Evolutionary conservation across 1,140 invertebrate species (phyloP), one percentile per base, ranked within the genome.

Genomic region (Acromyrmex heyeri): DNA sequence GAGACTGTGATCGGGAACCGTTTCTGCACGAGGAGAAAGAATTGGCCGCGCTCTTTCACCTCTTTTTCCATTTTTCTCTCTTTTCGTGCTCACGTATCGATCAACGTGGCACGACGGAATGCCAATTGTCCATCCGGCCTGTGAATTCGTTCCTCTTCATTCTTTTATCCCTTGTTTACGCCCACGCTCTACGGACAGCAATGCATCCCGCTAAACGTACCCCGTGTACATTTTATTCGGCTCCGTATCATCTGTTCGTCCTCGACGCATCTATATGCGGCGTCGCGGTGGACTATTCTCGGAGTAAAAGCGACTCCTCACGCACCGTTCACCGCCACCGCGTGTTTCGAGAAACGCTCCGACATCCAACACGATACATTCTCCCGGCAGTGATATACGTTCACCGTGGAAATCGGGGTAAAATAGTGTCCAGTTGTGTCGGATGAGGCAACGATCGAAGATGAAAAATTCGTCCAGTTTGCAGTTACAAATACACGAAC

Each of bases 231-330:
- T 89, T 93, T 92, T 88, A 88, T 89, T 69, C 70, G 89, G 75
- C 73, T 77, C 76, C 67, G 75, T 88, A 70, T 88, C 86, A 87
- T 89, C 89, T 92, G 91, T 91, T 92, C 92, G 87, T 86, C 89
- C 81, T 88, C 83, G 62, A 85, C 70, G 87, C 70, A 88, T 90
- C 78, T 89, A 91, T 90, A 88, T 86, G 73, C 77, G 67, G 77
- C 77, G 61, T 86, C 87, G 73, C 85, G 65, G 85, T 79, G 55
- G 75, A 92, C 92, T 93, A 93, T 93, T 93, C 90, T 92, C 82
- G 91, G 91, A 88, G 70, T 86, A 62, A 85, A 91, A 88, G 89
- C 87, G 85, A 83, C 76, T 88, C 75, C 78, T 82, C 86, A 73
- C 50, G 44, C 59, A 50, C 70, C 76, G 75, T 81, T 69, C 87